Evolutionary conservation across 2,888 invertebrate genomes (phyloP).

Genomic region (Cosmopolites sordidus): DNA sequence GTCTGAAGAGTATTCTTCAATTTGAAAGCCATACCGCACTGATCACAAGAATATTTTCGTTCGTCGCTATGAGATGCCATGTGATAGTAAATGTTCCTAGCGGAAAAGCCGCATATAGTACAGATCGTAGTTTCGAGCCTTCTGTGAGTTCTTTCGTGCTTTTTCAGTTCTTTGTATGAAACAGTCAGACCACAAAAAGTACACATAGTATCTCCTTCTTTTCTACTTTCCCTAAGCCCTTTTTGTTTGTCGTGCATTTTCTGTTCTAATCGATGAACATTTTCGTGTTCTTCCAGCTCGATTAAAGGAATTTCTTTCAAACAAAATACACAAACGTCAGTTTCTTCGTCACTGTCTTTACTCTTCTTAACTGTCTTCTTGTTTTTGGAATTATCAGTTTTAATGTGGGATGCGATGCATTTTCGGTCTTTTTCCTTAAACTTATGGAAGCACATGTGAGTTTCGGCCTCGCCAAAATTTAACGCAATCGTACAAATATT

Average conservation of each 20-base stretch:
- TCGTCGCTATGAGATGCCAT: constrained; percentile 22
- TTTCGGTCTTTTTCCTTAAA: too few relatives aligned
- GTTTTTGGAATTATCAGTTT: too few relatives aligned
- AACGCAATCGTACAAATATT: too few relatives aligned
- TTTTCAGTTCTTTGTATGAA: constrained; percentile 10
- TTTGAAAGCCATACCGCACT: constrained; percentile 32
- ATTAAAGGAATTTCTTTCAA: constrained; percentile 13
- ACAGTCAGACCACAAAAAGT: constrained; percentile 44
- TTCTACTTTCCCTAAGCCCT: constrained; percentile 15
- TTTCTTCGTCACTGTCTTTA: constrained; percentile 13
- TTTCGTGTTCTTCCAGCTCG: constrained; percentile 17
- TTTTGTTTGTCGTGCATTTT: constrained; percentile 10
- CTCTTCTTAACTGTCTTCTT: too few relatives aligned
- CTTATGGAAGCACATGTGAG: too few relatives aligned
- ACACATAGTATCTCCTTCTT: constrained; percentile 37
- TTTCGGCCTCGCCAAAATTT: too few relatives aligned
- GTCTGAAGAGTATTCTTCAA: constrained; percentile 29
- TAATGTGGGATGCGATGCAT: too few relatives aligned
- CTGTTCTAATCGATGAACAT: constrained; percentile 15
- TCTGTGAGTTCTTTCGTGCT: constrained; percentile 20
- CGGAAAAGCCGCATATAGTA: constrained; percentile 18
- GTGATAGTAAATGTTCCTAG: constrained; percentile 22
- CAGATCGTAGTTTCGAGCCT: constrained; percentile 15
- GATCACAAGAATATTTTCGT: constrained; percentile 21
- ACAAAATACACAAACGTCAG: constrained; percentile 22